A percentile compares a stretch with the other conserved stretches of the same genome.
Conservation (phyloP, 2,888 invertebrate species). For the Drosophila hamatofila region DNA sequence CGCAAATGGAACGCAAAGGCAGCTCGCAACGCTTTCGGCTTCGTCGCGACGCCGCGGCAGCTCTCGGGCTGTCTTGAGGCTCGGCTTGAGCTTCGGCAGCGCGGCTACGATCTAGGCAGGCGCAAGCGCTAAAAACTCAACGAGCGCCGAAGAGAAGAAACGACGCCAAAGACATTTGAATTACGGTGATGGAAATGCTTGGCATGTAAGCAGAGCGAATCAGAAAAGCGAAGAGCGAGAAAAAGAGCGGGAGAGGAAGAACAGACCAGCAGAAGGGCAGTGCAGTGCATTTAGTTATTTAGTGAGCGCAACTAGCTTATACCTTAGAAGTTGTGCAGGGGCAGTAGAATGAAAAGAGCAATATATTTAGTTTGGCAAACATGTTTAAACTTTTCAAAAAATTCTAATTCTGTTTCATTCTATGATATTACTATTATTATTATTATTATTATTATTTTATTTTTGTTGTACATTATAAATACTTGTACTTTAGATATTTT, state of each 20-base stretch:
- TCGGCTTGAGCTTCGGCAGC: constrained; percentile 31
- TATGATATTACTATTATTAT: too few species aligned
- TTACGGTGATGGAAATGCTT: constrained; percentile 24
- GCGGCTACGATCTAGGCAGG: constrained; percentile 32
- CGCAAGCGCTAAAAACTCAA: constrained; percentile 65
- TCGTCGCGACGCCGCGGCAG: too few species aligned
- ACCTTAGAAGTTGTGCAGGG: neutral
- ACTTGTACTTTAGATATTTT: too few species aligned
- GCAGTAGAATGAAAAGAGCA: neutral
- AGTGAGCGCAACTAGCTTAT: constrained; percentile 3
- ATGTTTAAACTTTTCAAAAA: neutral
- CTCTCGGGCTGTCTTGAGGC: constrained; percentile 24
- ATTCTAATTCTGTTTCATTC: too few species aligned
- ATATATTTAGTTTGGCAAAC: neutral
- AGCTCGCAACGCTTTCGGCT: constrained; percentile 31
- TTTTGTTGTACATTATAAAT: too few species aligned
- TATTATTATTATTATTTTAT: too few species aligned
- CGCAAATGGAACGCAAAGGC: constrained; percentile 42
- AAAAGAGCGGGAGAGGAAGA: neutral
- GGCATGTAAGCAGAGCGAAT: constrained; percentile 20
- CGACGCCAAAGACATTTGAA: constrained; percentile 21
- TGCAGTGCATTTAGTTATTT: neutral
- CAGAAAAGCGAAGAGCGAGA: neutral
- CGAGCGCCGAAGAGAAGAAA: constrained; percentile 38
- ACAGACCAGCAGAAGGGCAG: constrained; percentile 5